These are phyloP conservation scores for Dolichallabes microphthalmus DNA, from an alignment of 2,113 vertebrate genomes.

Conservation along the genomic window DNA sequence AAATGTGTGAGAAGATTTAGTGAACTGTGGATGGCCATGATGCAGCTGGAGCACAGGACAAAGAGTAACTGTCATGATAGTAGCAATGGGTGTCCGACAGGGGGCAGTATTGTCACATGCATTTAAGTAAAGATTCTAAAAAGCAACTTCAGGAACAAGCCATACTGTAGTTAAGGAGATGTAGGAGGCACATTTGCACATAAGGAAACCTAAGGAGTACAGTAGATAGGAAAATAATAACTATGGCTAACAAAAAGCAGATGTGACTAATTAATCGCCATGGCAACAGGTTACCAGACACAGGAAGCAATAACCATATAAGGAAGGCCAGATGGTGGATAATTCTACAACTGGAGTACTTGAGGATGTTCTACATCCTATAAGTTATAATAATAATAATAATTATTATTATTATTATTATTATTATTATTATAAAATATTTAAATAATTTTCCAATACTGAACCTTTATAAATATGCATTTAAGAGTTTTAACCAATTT, in stretches of 20 bases:
- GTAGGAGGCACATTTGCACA: not conserved
- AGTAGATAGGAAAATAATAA: not conserved
- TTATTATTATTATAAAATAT: too few species aligned
- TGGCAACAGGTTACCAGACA: not conserved
- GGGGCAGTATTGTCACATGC: not conserved
- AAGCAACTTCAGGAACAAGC: not conserved
- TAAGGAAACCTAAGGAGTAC: not conserved
- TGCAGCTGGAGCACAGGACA: not conserved
- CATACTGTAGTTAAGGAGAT: not conserved
- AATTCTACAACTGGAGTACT: not conserved
- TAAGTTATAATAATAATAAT: too few species aligned
- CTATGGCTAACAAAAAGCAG: not conserved
- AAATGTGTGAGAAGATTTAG: not conserved
- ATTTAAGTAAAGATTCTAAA: not conserved
- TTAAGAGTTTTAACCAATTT: not conserved
- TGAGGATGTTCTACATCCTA: too few species aligned
- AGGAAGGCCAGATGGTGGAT: not conserved
- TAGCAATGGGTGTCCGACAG: not conserved
- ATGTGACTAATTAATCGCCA: not conserved
- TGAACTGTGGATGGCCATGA: not conserved
- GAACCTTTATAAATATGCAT: not conserved
- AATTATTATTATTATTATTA: too few species aligned
- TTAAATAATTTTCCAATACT: not conserved
- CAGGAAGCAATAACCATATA: constrained; percentile 10
- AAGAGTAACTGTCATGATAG: not conserved